These are phyloP conservation scores for Sparidentex hasta DNA, from an alignment of 2,797 vertebrate genomes.

Conservation along the genomic window DNA sequence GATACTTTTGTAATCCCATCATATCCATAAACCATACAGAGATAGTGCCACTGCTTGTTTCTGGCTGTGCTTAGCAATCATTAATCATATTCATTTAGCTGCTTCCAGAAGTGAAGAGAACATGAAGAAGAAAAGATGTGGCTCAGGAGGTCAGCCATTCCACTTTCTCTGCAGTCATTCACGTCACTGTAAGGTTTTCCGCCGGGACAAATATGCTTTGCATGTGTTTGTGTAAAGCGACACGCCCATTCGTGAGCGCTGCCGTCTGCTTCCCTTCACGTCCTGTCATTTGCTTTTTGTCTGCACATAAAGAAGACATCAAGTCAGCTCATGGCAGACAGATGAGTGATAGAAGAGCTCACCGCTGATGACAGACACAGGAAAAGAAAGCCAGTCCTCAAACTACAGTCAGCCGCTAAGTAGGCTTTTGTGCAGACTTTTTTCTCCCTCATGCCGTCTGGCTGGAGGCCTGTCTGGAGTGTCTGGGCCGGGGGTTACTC, in stretches of 20 bases:
- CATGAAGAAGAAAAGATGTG: slow-evolving; percentile 51
- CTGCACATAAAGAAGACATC: slow-evolving; percentile 74
- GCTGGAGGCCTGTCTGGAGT: slow-evolving; percentile 67
- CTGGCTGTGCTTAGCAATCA: slow-evolving; percentile 50
- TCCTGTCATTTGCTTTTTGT: slow-evolving; percentile 69
- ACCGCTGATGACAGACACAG: slow-evolving; percentile 75
- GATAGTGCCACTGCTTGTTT: slow-evolving; percentile 45
- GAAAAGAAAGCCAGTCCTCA: slow-evolving; percentile 56
- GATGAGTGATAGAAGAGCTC: slow-evolving; percentile 77
- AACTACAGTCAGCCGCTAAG: slow-evolving; percentile 71
- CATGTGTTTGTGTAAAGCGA: slow-evolving; percentile 23
- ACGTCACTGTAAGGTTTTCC: slow-evolving; percentile 17
- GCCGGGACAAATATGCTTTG: slow-evolving; percentile 28
- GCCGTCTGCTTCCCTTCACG: slow-evolving; percentile 58
- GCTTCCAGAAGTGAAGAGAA: slow-evolving; percentile 67
- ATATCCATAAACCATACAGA: slow-evolving; percentile 43
- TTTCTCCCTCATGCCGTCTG: slow-evolving; percentile 48
- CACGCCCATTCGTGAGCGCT: slow-evolving; percentile 53
- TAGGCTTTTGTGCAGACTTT: slow-evolving; percentile 65
- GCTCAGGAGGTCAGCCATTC: slow-evolving; percentile 52
- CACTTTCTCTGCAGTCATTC: slow-evolving; percentile 1
- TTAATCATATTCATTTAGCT: slow-evolving; percentile 76
- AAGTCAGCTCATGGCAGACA: slow-evolving; percentile 71
- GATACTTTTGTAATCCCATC: slow-evolving; percentile 42
- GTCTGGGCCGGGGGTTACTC: slow-evolving; percentile 75